A percentile compares a stretch with the other conserved stretches of the same genome.
Evolutionary conservation across 2,113 vertebrate genomes (phyloP).

Genomic region (Esox niger): DNA sequence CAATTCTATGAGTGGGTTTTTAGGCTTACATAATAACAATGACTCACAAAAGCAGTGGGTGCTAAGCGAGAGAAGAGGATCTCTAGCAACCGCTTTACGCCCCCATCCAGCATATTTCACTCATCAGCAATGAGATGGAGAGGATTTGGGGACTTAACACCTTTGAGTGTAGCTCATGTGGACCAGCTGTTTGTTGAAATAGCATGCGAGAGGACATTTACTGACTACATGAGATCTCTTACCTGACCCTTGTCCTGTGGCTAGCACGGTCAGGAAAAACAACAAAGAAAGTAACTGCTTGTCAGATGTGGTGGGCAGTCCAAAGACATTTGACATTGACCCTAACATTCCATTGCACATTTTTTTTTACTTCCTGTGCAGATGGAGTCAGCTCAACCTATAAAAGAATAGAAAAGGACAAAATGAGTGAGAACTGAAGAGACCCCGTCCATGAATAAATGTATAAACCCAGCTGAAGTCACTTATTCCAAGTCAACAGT

Average conservation of each 20-base stretch:
- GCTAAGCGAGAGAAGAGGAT: background rate
- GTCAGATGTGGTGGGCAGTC: conserved; percentile 35
- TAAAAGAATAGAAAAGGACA: background rate
- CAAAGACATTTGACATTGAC: conserved; percentile 47
- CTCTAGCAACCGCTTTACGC: background rate
- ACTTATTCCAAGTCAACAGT: too few species aligned
- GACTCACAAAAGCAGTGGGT: background rate
- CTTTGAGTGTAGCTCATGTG: background rate
- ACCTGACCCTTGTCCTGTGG: conserved; percentile 64
- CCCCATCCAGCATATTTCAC: background rate
- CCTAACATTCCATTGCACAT: conserved; percentile 73
- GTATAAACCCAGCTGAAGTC: too few species aligned
- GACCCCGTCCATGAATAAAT: too few species aligned
- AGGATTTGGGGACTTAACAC: background rate
- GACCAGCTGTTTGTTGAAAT: background rate
- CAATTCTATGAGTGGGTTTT: background rate
- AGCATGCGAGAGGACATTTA: too few species aligned
- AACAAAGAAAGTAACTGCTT: conserved; percentile 44
- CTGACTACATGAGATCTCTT: conserved; percentile 19
- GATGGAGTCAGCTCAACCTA: conserved; percentile 40
- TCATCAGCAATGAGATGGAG: background rate
- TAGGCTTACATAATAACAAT: background rate
- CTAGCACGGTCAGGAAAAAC: conserved; percentile 46
- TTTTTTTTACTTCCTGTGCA: conserved; percentile 57
- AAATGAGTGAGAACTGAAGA: too few species aligned